Base-by-base conservation (phyloP, 2,888 invertebrate species). In the Athripsodes cinereus region DNA sequence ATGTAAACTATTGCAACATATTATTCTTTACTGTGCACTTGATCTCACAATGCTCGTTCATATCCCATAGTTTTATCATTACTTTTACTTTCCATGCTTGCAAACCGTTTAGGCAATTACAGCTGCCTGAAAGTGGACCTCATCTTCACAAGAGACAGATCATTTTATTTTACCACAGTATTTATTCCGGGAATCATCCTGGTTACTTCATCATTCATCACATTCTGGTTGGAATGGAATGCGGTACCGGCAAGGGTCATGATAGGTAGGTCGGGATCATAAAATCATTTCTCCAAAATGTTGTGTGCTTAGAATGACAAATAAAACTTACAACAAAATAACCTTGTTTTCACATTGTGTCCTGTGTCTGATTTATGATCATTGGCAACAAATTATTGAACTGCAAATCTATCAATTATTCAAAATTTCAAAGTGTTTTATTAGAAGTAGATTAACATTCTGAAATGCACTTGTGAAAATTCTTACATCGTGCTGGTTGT, bases 221-320 rank as follows among this genome's bases (percentile, higher is more conserved):
- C 94, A 72, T 95, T 95, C 83, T 95, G 94, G 94, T 84, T 95
- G 78, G 94, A 95, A 81, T 94, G 94, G 93, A 95, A 95, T 80
- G 94, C 94, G 69, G 94, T 94, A 72, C 94, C 94, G 73, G 94
- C 94, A 74, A 85, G 94, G 79, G 94, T 94, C 72, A 94, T 95
- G 93, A 93, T 95, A 82, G 91, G 92, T 92, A 82, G 82, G 87
- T 81, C 51, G 20, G 47, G 16, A n/a, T 44, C n/a, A n/a, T n/a
- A n/a, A n/a, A n/a, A n/a, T n/a, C 34, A 34, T 34, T 34, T 10
- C 13, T 18, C 18, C 44, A 16, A 18, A 16, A 5, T 44, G 3
- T 8, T 13, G 44, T 44, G 44, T 44, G n/a, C 18, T 18, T 16
- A 44, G 44, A 34, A 44, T 44, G 44, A 44, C 44, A 26, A 26